phyloP scores from a whole-genome alignment of 2,888 invertebrate genomes.

The Stenodema calcarata region DNA sequence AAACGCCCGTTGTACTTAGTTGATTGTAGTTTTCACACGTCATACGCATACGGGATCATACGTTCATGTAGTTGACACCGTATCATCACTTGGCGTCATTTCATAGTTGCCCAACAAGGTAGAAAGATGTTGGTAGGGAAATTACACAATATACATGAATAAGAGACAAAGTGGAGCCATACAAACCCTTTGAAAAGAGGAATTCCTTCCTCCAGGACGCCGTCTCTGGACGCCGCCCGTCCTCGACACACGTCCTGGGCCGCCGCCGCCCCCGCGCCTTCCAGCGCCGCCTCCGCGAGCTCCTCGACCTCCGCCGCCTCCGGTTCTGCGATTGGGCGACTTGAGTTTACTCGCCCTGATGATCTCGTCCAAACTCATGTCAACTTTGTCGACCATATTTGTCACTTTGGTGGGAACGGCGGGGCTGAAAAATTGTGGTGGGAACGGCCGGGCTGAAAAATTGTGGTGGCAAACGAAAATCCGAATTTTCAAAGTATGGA shows the following conservation, averaged over 20 bases:
- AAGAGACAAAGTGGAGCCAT: background rate
- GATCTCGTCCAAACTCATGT: conserved; percentile 96
- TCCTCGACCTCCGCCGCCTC: conserved; percentile 66
- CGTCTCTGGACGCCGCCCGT: conserved; percentile 62
- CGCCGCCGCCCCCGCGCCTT: conserved; percentile 61
- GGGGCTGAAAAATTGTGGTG: background rate
- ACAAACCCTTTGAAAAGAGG: conserved; percentile 72
- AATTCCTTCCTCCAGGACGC: conserved; percentile 65
- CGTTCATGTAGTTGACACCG: too few species aligned
- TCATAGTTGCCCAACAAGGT: too few species aligned
- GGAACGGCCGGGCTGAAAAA: background rate
- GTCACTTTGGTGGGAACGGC: background rate
- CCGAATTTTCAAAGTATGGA: background rate
- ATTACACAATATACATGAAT: background rate
- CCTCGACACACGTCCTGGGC: conserved; percentile 63
- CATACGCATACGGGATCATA: too few species aligned
- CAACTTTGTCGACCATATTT: conserved; percentile 86
- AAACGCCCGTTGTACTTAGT: too few species aligned
- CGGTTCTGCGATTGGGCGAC: conserved; percentile 60
- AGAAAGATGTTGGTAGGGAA: too few species aligned
- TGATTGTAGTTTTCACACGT: too few species aligned
- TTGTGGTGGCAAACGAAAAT: background rate
- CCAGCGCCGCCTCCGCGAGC: conserved; percentile 62
- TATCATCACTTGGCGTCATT: too few species aligned
- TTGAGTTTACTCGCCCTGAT: conserved; percentile 84